These are phyloP conservation scores for Pasiphila rectangulata DNA, from an alignment of 2,888 invertebrate species.

Conservation along the genomic window DNA sequence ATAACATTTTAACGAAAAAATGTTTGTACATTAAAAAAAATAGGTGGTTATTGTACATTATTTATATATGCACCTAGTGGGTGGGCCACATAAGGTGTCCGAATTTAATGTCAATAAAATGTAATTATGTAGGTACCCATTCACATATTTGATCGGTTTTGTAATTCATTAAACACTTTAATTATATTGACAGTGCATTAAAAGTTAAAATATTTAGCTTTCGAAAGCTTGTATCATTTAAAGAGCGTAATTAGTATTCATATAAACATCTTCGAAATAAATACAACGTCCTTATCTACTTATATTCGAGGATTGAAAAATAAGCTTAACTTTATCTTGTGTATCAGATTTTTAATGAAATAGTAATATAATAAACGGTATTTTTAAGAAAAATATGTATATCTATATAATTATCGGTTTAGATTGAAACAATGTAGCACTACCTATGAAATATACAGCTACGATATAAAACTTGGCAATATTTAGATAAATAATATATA, in stretches of 20 bases:
- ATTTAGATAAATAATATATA: too few relatives aligned
- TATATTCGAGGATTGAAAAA: too few relatives aligned
- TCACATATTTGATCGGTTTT: slow-evolving; percentile 7
- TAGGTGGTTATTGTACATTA: slow-evolving; percentile 5
- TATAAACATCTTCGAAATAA: too few relatives aligned
- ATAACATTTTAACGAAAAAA: slow-evolving; percentile 11
- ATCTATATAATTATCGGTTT: too few relatives aligned
- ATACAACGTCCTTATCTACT: too few relatives aligned
- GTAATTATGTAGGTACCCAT: slow-evolving; percentile 11
- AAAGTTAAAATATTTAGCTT: neutral
- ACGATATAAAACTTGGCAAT: too few relatives aligned
- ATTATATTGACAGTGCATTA: neutral
- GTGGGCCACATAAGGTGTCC: slow-evolving; percentile 19
- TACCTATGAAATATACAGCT: too few relatives aligned
- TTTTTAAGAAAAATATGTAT: too few relatives aligned
- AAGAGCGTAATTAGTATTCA: neutral
- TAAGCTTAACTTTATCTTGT: too few relatives aligned
- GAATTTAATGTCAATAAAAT: slow-evolving; percentile 18
- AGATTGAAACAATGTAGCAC: too few relatives aligned
- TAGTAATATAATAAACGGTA: too few relatives aligned
- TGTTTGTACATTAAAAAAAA: slow-evolving; percentile 10
- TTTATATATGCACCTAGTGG: slow-evolving; percentile 12
- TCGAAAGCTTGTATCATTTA: neutral
- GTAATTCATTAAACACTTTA: slow-evolving; percentile 3
- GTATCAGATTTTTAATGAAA: too few relatives aligned